Evolutionary conservation across 1,140 invertebrate species (phyloP).

Genomic region (Drosophila melanica): DNA sequence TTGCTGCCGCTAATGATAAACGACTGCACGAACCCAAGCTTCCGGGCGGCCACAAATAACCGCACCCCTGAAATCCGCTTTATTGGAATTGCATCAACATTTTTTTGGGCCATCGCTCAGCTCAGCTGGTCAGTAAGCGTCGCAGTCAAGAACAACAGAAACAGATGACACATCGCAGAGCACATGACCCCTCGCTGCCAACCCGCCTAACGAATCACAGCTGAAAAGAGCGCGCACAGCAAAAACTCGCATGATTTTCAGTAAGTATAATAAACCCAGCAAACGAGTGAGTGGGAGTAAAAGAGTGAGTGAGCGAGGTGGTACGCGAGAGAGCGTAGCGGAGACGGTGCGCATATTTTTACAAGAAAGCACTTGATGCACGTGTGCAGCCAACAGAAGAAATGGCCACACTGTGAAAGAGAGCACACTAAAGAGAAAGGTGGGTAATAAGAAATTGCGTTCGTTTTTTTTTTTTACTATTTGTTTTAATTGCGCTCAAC

Average conservation of each 20-base stretch:
- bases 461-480: not conserved
- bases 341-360: conserved; percentile 30
- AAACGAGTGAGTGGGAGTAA: conserved; percentile 10
- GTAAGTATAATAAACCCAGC: conserved; percentile 69
- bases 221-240: conserved; percentile 11
- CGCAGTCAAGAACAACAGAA: conserved; percentile 45
- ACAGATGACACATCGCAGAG: conserved; percentile 63
- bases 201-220: too few species aligned
- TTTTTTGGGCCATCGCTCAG: conserved; percentile 16
- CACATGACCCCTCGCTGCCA: conserved; percentile 19
- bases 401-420: conserved; percentile 13
- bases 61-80: conserved; percentile 35
- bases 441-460: not conserved
- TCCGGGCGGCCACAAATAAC: conserved; percentile 22
- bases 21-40: conserved; percentile 8
- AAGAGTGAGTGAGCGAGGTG: conserved; percentile 16
- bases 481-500: not conserved
- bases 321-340: not conserved
- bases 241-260: conserved; percentile 78
- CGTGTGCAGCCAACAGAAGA: conserved; percentile 29
- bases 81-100: conserved; percentile 29
- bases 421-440: not conserved
- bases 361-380: conserved; percentile 37
- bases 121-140: conserved; percentile 66
- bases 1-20: conserved; percentile 22